Base-by-base conservation (phyloP, 2,113 vertebrate genomes). In the Turdus rufiventris region DNA sequence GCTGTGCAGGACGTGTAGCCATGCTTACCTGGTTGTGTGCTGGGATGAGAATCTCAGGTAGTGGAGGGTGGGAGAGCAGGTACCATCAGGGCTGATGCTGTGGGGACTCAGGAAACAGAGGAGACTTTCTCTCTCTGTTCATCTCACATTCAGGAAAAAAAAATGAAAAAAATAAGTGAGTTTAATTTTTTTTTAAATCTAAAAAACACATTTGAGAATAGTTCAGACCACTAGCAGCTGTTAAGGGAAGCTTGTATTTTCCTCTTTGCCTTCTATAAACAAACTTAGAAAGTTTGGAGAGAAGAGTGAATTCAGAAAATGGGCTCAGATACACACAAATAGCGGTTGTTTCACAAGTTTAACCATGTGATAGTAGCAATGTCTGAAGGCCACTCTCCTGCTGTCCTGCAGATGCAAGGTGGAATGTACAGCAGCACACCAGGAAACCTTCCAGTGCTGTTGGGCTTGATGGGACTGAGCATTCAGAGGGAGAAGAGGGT, bases 11-110 rank as follows among this genome's bases (percentile, higher is more conserved):
- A 66, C 9, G 6, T 18, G 8, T 25, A 40, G 58, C 56, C 6
- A 2, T 1, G 1, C 12, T 48, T 38, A 33, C 1, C 0, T 47
- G 56, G 5, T 20, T 65, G 33, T 2, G 1, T 36, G 63, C 25
- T 90, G 81, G 45, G 34, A 14, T 57, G 66, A 60, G 23, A 79
- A 90, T 61, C 34, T 91, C 53, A 68, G 28, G 20, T 26, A 17
- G 14, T 8, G 18, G 31, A 78, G 31, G 6, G 38, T 54, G 21
- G 38, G 33, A 74, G 33, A 72, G 53, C 53, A 88, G 38, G 31
- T 33, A 17, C 20, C 34, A 12, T n/a, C 0, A 0, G 48, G 82
- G 38, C 50, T 94, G 42, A 11, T 74, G 29, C 43, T 36, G 13
- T 13, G 9, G 73, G 28, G 23, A 33, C 31, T 82, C n/a, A 18